A percentile compares a stretch with the other conserved stretches of the same genome.
phyloP scores from a whole-genome alignment of 2,113 vertebrate genomes.

The Silurus asotus region DNA sequence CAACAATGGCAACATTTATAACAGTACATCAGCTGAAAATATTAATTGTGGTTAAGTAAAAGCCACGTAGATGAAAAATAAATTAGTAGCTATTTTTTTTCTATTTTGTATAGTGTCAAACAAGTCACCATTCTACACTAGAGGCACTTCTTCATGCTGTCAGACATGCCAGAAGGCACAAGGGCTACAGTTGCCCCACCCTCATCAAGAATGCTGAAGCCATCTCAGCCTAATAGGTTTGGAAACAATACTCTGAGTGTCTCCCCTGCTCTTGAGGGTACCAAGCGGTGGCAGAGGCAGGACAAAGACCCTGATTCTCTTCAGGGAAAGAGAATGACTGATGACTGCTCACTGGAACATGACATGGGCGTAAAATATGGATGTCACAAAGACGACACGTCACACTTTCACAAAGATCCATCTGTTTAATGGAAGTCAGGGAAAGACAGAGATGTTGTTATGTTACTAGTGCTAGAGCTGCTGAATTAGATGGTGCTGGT shows the following conservation, averaged over 20 bases:
- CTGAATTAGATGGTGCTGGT: slow-evolving; percentile 32
- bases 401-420: slow-evolving; percentile 63
- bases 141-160: slow-evolving; percentile 23
- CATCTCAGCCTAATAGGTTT: slow-evolving; percentile 45
- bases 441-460: slow-evolving; percentile 40
- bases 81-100: neutral
- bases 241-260: slow-evolving; percentile 78
- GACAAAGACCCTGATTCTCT: slow-evolving; percentile 84
- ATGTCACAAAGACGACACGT: slow-evolving; percentile 58
- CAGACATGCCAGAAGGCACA: slow-evolving; percentile 27
- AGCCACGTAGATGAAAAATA: neutral
- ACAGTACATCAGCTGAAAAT: neutral
- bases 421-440: slow-evolving; percentile 57
- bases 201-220: slow-evolving; percentile 37
- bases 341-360: slow-evolving; percentile 68
- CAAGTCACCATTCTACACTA: neutral
- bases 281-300: slow-evolving; percentile 63
- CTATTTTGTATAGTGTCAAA: neutral
- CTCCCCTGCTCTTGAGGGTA: slow-evolving; percentile 60
- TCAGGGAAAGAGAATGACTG: slow-evolving; percentile 70
- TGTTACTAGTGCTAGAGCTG: slow-evolving; percentile 4
- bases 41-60: neutral
- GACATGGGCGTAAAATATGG: slow-evolving; percentile 69
- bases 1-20: neutral
- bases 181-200: slow-evolving; percentile 23